phyloP scores from a whole-genome alignment of 1,140 invertebrate species.

The Portunus trituberculatus region DNA sequence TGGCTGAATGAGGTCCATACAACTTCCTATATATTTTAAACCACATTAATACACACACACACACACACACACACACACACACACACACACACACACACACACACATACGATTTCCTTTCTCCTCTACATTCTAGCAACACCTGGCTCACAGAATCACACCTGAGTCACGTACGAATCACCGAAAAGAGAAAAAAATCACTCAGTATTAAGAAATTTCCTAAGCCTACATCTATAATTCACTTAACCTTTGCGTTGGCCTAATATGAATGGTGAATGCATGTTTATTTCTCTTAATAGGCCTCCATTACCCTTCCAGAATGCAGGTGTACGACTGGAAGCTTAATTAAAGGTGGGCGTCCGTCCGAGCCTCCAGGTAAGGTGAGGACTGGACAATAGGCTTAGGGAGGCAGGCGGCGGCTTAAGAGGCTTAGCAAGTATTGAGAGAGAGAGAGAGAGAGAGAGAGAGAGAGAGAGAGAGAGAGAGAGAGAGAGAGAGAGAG shows the following conservation, averaged over 20 bases:
- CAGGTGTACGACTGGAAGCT: not conserved
- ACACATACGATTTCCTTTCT: not conserved
- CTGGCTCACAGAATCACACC: too few species aligned
- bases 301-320: not conserved
- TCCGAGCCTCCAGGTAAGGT: not conserved
- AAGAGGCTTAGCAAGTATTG: not conserved
- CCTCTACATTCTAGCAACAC: not conserved
- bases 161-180: not conserved
- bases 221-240: not conserved
- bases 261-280: not conserved
- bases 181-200: not conserved
- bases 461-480: constrained; percentile 28
- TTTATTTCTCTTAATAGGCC: not conserved
- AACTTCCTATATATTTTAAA: too few species aligned
- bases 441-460: constrained; percentile 25
- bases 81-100: not conserved
- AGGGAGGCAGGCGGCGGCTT: not conserved
- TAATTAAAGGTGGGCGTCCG: not conserved
- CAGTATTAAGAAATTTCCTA: not conserved
- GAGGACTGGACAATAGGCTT: not conserved
- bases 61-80: not conserved
- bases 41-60: too few species aligned
- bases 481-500: constrained; percentile 52
- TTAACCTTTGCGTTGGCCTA: not conserved
- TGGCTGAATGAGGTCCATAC: too few species aligned